Conservation (phyloP, 2,113 vertebrate species). For the Atlantisia rogersi region DNA sequence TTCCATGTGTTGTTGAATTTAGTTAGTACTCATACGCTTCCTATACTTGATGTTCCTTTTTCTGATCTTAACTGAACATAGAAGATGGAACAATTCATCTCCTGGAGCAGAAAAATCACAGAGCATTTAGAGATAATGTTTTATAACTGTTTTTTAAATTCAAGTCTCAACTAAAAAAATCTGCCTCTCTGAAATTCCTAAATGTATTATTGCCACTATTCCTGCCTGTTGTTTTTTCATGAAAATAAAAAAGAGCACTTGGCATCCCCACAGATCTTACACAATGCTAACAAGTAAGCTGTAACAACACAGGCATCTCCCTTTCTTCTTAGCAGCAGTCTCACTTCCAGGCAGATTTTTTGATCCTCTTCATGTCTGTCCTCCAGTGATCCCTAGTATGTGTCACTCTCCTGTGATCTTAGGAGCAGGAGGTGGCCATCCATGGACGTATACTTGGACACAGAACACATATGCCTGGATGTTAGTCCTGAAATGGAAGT, state of each 20-base stretch:
- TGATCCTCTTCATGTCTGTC: background rate
- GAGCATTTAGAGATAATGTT: background rate
- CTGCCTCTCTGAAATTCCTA: background rate
- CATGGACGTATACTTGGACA: background rate
- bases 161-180: background rate
- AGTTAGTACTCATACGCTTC: background rate
- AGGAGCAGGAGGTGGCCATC: background rate
- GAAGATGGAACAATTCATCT: background rate
- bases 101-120: background rate
- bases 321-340: background rate
- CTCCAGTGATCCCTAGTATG: background rate
- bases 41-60: background rate
- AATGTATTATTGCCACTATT: background rate
- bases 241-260: background rate
- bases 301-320: background rate
- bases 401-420: background rate
- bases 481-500: background rate
- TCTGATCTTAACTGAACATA: background rate
- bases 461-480: background rate
- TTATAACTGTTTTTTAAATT: background rate
- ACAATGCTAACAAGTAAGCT: background rate
- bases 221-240: background rate
- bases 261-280: background rate
- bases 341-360: background rate
- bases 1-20: slow-evolving; percentile 7